phyloP scores from a whole-genome alignment of 2,888 invertebrate species.

The Pristionchus maxplancki region DNA sequence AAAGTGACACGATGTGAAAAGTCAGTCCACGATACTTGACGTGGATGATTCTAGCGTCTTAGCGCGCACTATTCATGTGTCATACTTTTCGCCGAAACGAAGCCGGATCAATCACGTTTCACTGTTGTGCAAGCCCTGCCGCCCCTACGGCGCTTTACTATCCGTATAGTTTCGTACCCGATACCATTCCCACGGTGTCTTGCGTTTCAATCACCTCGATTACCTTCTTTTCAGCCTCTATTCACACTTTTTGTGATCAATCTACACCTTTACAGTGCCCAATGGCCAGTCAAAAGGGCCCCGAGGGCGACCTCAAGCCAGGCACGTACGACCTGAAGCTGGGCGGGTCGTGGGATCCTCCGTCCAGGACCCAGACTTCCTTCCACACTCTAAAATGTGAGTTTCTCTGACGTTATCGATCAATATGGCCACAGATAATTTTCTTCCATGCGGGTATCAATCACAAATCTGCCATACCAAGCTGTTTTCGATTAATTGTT shows the following conservation, averaged over 20 bases:
- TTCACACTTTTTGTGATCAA: neutral
- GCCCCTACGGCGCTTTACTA: neutral
- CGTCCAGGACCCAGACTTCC: neutral
- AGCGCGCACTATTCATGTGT: neutral
- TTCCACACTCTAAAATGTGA: slow-evolving; percentile 52
- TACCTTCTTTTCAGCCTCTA: neutral
- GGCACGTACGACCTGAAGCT: slow-evolving; percentile 70
- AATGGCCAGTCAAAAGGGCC: slow-evolving; percentile 59
- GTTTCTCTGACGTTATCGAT: slow-evolving; percentile 5
- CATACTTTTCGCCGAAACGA: slow-evolving; percentile 22
- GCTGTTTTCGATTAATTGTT: no score
- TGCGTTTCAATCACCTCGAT: neutral
- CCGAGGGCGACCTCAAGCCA: slow-evolving; percentile 62
- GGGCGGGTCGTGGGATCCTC: slow-evolving; percentile 55
- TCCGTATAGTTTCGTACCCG: neutral
- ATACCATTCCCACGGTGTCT: neutral
- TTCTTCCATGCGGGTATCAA: no score
- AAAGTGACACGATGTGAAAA: neutral
- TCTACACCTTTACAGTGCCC: neutral
- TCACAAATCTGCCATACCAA: no score
- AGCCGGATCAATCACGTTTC: slow-evolving; percentile 49
- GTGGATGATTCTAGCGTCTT: neutral
- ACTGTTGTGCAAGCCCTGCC: slow-evolving; percentile 9
- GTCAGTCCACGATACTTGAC: neutral
- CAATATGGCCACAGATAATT: neutral